These are phyloP conservation scores for Heteronetta atricapilla DNA, from an alignment of 2,113 vertebrate species.

Conservation along the genomic window DNA sequence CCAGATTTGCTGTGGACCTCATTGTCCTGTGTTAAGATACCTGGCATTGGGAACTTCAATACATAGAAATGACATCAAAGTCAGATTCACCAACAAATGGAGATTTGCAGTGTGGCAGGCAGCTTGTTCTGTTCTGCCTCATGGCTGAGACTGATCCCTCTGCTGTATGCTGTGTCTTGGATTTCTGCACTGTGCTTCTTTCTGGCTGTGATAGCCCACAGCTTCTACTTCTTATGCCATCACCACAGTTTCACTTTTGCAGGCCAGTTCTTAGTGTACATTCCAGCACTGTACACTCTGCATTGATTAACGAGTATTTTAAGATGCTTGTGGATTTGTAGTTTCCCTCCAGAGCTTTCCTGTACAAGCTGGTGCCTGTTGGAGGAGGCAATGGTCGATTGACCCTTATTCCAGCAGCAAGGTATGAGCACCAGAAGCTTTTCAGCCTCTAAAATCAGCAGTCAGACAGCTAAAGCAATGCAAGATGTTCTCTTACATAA, in stretches of 20 bases:
- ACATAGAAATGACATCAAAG: not conserved
- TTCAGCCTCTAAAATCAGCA: not conserved
- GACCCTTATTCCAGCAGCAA: not conserved
- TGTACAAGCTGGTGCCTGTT: not conserved
- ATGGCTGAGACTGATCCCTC: not conserved
- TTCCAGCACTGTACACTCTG: not conserved
- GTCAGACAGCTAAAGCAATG: not conserved
- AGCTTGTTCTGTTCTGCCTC: not conserved
- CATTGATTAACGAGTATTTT: not conserved
- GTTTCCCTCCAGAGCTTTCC: not conserved
- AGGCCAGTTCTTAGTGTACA: not conserved
- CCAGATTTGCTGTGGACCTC: not conserved
- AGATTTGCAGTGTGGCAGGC: not conserved
- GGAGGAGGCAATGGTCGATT: not conserved
- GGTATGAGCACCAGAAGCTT: not conserved
- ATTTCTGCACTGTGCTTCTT: not conserved
- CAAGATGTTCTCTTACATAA: not conserved
- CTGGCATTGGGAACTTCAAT: not conserved
- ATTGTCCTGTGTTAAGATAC: not conserved
- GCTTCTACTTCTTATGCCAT: not conserved
- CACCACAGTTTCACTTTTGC: not conserved
- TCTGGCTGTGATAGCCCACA: not conserved
- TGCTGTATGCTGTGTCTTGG: not conserved
- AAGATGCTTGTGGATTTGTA: not conserved
- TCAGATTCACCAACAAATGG: not conserved